Conservation (phyloP, 2,888 invertebrate genomes). For the Digitonthophagus gazella region DNA sequence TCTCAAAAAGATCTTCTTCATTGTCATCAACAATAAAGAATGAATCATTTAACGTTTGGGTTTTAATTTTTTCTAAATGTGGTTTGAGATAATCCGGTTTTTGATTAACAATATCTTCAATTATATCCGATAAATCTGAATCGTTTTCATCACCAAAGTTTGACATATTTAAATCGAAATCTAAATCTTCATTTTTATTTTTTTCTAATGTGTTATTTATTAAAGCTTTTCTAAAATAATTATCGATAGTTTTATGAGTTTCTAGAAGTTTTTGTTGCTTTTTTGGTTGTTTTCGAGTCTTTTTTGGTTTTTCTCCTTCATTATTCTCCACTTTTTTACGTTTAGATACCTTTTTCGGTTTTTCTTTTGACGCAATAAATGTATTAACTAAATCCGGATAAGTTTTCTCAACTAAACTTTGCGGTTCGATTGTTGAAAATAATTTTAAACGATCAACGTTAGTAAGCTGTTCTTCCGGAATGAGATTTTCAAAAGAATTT, state of each 20-base stretch:
- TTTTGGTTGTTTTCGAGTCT: slow-evolving; percentile 31
- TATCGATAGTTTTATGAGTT: slow-evolving; percentile 38
- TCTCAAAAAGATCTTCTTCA: slow-evolving; percentile 62
- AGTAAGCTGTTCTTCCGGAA: slow-evolving; percentile 60
- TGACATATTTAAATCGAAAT: slow-evolving; percentile 40
- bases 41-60: slow-evolving; percentile 35
- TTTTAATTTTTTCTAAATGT: slow-evolving; percentile 32
- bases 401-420: slow-evolving; percentile 59
- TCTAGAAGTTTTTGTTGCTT: not conserved
- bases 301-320: slow-evolving; percentile 33
- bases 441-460: slow-evolving; percentile 50
- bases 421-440: slow-evolving; percentile 70
- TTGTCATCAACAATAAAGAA: slow-evolving; percentile 43
- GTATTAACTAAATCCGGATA: slow-evolving; percentile 63
- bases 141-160: slow-evolving; percentile 49
- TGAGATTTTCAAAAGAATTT: slow-evolving; percentile 58
- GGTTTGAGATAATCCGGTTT: slow-evolving; percentile 35
- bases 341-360: slow-evolving; percentile 43
- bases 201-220: slow-evolving; percentile 36
- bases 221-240: slow-evolving; percentile 38
- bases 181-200: slow-evolving; percentile 8
- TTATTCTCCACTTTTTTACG: slow-evolving; percentile 37
- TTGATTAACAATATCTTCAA: slow-evolving; percentile 53
- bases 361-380: slow-evolving; percentile 57
- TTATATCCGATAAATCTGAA: slow-evolving; percentile 55